Base-by-base conservation (phyloP, 2,113 vertebrate genomes). In the Macrotus californicus region DNA sequence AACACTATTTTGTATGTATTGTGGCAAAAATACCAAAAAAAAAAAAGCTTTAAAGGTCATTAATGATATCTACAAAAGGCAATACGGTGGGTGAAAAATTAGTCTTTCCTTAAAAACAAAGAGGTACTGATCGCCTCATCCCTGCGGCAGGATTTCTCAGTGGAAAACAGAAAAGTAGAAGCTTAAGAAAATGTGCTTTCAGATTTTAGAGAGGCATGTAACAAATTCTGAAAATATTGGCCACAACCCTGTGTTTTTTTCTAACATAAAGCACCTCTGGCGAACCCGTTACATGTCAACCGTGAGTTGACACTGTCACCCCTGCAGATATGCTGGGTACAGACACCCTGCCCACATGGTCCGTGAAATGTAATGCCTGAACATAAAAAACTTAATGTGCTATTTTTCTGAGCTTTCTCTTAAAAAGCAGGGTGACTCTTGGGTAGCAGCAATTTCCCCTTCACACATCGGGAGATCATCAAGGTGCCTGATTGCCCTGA, bases 381-480 rank as follows among this genome's bases (percentile, higher is more conserved):
- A 86, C 76, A 48, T 86, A 91, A n/a, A n/a, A n/a, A n/a, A 97
- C 94, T 96, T 95, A n/a, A 59, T 39, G 95, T 93, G 94, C 96
- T 91, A 80, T 97, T 97, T 96, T 94, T 80, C 96, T 43, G 86
- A 83, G 96, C 91, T 97, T 95, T 94, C 93, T 91, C 86, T 93
- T 95, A 87, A 97, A 96, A 95, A 96, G 94, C 94, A 54, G 43
- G 90, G 72, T 95, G 94, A 94, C 94, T 97, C 97, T 95, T 96
- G 94, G 93, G 95, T 94, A 95, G 95, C 96, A 93, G 97, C 93
- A 97, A 97, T 97, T 97, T 97, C 95, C 86, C 91, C 89, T 96
- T 97, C 97, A 97, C 92, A 94, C 75, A 87, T 77, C 70, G 48
- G 48, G 50, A 80, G 93, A 95, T 95, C 87, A 97, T 97, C 93